phyloP scores from a whole-genome alignment of 2,888 invertebrate species.

The Maniola hyperantus region DNA sequence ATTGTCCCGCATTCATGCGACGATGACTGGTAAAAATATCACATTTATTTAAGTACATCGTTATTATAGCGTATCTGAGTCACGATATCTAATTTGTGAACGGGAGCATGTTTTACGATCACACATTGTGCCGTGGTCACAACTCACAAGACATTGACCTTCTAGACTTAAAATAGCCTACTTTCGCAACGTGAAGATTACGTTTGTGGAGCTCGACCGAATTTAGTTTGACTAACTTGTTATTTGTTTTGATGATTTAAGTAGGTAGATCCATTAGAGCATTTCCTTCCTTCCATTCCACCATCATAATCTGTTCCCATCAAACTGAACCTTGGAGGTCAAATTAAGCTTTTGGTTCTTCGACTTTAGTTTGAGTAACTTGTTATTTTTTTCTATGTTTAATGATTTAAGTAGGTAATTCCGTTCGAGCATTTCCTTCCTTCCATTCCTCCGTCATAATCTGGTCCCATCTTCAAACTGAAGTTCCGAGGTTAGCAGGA shows the following conservation, averaged over 20 bases:
- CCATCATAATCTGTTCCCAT: no score
- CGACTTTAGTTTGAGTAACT: no score
- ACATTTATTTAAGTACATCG: constrained; percentile 18
- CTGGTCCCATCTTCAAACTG: no score
- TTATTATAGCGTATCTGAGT: constrained; percentile 35
- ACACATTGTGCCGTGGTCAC: constrained; percentile 51
- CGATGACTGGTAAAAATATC: constrained; percentile 14
- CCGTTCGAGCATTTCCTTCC: no score
- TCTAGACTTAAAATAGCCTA: constrained; percentile 58
- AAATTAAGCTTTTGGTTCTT: no score
- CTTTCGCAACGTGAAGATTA: constrained; percentile 27
- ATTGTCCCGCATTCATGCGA: constrained; percentile 10
- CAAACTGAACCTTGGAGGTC: no score
- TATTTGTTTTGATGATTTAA: background rate
- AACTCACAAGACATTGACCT: constrained; percentile 69
- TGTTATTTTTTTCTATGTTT: no score
- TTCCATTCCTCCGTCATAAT: no score
- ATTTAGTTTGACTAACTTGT: constrained; percentile 7
- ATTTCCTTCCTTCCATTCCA: no score
- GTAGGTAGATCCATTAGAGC: background rate
- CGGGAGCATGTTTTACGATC: constrained; percentile 48
- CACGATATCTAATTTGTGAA: constrained; percentile 38
- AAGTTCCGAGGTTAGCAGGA: no score
- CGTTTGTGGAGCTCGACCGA: constrained; percentile 24
- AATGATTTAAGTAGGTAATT: no score